Evolutionary conservation across 2,113 vertebrate species (phyloP), one percentile per base, ranked within the genome.

Genomic region (Myiozetetes cayanensis): DNA sequence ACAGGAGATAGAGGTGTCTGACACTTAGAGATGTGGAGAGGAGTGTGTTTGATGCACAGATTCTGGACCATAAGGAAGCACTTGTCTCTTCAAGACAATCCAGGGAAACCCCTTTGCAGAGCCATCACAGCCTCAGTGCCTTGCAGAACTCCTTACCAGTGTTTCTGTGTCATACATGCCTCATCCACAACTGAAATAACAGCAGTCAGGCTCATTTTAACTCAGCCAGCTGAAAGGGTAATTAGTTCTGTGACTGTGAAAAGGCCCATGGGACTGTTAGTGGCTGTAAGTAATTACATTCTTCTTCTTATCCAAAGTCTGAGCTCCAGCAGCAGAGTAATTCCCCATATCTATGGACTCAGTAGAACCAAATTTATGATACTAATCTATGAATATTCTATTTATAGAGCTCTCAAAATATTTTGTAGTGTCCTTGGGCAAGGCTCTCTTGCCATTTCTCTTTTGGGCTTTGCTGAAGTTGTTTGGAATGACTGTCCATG

Each of bases 241-340:
- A 96, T 96, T 97, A 96, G 93, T 96, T 96, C 89, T 96, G 87
- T 93, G 91, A 2, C 93, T 94, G 79, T 84, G 85, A 93, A 94
- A 86, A 80, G 68, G 85, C 94, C 94, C 95, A 61, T 0, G 90
- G 78, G 93, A 92, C 71, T 80, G 75, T 88, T 91, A 63, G 81
- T 39, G 89, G 55, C 91, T 93, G 81, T 95, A 91, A 96, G 94
- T 96, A 96, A 95, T 96, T 94, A 96, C 55, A 80, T 94, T 95
- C 81, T 85, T 82, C 90, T 87, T 92, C 87, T 97, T 90, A 95
- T 80, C 72, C 92, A 88, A 83, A 92, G 94, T 86, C 55, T 92
- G 68, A 91, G 63, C 87, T 94, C 46, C 67, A 83, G 85, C 71
- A 83, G 75, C 72, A 81, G 50, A 90, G 94, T 86, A 90, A 85